Conservation (phyloP, 1,140 invertebrate genomes). For the Neelides sp. region DNA sequence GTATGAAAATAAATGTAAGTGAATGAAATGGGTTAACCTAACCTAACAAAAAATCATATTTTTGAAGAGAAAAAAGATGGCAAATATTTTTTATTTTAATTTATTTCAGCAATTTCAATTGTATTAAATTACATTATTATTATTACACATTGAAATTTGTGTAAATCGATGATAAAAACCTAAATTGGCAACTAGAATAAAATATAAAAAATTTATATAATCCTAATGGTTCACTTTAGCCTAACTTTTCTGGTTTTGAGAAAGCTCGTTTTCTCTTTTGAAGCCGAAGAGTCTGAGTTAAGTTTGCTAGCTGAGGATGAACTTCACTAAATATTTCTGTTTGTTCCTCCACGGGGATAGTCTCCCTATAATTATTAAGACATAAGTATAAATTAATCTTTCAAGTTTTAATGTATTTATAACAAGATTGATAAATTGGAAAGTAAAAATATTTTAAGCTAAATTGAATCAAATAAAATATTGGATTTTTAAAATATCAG, state of each 20-base stretch:
- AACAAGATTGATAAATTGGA: too few species aligned
- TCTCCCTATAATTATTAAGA: conserved; percentile 43
- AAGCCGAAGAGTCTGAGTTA: conserved; percentile 52
- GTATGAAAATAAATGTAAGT: too few species aligned
- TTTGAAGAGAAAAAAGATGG: too few species aligned
- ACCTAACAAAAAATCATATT: too few species aligned
- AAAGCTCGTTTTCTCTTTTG: conserved; percentile 53
- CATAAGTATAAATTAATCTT: conserved; percentile 16
- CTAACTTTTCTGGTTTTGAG: conserved; percentile 47
- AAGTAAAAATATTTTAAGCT: too few species aligned
- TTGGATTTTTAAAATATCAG: too few species aligned
- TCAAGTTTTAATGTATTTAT: not conserved
- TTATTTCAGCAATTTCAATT: too few species aligned
- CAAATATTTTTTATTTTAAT: too few species aligned
- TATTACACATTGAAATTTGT: too few species aligned
- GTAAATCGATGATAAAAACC: not conserved
- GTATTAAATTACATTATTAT: too few species aligned
- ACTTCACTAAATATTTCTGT: conserved; percentile 71
- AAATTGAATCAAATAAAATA: too few species aligned
- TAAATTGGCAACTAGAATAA: not conserved
- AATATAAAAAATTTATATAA: not conserved
- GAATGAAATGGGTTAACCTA: too few species aligned
- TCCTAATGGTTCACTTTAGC: conserved; percentile 34
- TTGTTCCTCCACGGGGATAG: conserved; percentile 77
- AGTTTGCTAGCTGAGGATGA: conserved; percentile 54